Conservation (phyloP, 2,888 invertebrate species). For the Epirrita christyi region DNA sequence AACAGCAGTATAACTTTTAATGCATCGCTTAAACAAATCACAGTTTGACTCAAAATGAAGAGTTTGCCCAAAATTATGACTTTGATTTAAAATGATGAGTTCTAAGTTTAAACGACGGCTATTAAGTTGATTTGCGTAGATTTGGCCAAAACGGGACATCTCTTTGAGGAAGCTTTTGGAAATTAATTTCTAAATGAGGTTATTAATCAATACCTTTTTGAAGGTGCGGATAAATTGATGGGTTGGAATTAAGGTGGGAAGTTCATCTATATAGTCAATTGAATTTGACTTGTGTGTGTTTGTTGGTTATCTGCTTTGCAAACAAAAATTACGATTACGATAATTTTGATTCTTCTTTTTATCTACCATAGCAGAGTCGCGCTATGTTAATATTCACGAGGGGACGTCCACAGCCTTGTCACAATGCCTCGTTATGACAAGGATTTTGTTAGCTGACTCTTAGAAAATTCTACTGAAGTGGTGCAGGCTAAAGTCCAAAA, state of each 20-base stretch:
- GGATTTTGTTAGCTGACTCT: no score
- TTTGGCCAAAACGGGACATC: slow-evolving; percentile 15
- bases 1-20: slow-evolving; percentile 56
- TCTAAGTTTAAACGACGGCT: slow-evolving; percentile 28
- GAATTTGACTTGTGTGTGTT: no score
- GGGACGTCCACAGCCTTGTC: no score
- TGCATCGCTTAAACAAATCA: slow-evolving; percentile 46
- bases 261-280: no score
- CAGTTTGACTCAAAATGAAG: slow-evolving; percentile 45
- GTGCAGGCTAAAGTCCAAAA: no score
- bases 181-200: slow-evolving; percentile 20
- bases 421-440: no score
- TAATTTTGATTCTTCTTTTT: no score
- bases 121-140: slow-evolving; percentile 29
- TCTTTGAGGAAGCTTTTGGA: slow-evolving; percentile 8
- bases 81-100: slow-evolving; percentile 30
- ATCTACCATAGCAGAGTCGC: no score
- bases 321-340: no score
- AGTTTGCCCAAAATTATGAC: slow-evolving; percentile 25
- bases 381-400: no score
- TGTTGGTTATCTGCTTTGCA: no score
- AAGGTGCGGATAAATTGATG: not conserved
- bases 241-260: not conserved
- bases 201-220: slow-evolving; percentile 25
- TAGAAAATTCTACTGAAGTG: no score